Conservation (phyloP, 1,140 invertebrate genomes). For the Oreohelix idahoensis region DNA sequence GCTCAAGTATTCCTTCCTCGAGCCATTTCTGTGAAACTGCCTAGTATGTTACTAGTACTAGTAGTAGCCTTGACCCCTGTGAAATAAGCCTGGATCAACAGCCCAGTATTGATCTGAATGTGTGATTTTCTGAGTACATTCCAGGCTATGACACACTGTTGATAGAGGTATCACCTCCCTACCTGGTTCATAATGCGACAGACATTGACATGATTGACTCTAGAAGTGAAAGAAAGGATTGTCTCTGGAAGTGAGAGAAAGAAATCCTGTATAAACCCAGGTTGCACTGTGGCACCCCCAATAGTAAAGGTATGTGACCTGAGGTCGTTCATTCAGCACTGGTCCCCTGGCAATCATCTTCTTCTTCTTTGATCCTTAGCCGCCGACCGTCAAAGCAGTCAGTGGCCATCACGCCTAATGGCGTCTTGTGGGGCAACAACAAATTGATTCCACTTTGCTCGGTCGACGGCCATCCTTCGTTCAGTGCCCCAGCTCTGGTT, state of each 20-base stretch:
- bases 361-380: too few species aligned
- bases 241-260: constrained; percentile 74
- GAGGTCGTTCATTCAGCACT: background rate
- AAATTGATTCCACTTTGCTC: too few species aligned
- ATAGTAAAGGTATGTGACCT: constrained; percentile 47
- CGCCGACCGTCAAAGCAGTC: too few species aligned
- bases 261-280: constrained; percentile 73
- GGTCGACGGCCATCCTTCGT: too few species aligned
- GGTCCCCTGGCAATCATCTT: too few species aligned
- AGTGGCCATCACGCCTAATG: too few species aligned
- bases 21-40: too few species aligned
- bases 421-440: too few species aligned
- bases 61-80: background rate
- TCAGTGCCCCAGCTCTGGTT: too few species aligned
- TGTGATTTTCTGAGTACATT: constrained; percentile 77
- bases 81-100: constrained; percentile 36
- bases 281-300: constrained; percentile 78
- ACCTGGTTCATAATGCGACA: constrained; percentile 81
- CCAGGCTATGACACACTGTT: constrained; percentile 80
- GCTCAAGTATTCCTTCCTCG: too few species aligned
- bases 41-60: too few species aligned
- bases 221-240: too few species aligned
- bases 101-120: constrained; percentile 72
- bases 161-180: constrained; percentile 83
- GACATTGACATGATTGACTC: constrained; percentile 77